Evolutionary conservation across 2,113 vertebrate genomes (phyloP), one percentile per base, ranked within the genome.

Genomic region (Columba janthina): DNA sequence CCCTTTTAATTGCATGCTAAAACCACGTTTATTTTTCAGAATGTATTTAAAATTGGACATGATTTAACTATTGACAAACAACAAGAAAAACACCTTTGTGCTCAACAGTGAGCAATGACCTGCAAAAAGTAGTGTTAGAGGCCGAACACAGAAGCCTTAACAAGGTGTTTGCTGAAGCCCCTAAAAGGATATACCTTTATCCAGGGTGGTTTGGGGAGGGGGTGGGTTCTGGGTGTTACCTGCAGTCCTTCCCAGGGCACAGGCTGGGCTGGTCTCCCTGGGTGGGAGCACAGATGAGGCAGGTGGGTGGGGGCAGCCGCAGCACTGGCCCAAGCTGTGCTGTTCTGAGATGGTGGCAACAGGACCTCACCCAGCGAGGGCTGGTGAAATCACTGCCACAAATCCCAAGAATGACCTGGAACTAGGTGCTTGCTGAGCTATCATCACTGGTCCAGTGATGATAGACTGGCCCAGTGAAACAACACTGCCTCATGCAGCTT

Each of bases 141-240:
- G 54, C 66, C 44, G 44, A 85, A 66, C 25, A 24, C 0, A 0
- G 2, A 20, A 73, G 34, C 32, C 19, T 66, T 34, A 40, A 46
- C 4, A 18, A 64, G 65, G 48, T 56, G 18, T 58, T 85, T 74
- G 75, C 32, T 28, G 19, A 46, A 71, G 62, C 12, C 32, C 32
- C 44, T 66, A 5, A n/a, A 58, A 34, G 32, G 46, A 3, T 9
- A 15, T 53, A 16, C 28, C 46, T 73, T 42, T 26, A 1, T 18
- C 10, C 21, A 21, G 40, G 44, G 10, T 19, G 2, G n/a, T 66
- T 14, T 16, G 24, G 77, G 57, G 8, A n/a, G 7, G 11, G 36
- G 3, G 1, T 19, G n/a, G 10, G 12, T 50, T 60, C 31, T 58
- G 11, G 19, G 28, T 66, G 61, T 31, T 25, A 50, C 9, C 2